Base-by-base conservation (phyloP, 2,113 vertebrate genomes). In the Ovis aries region DNA sequence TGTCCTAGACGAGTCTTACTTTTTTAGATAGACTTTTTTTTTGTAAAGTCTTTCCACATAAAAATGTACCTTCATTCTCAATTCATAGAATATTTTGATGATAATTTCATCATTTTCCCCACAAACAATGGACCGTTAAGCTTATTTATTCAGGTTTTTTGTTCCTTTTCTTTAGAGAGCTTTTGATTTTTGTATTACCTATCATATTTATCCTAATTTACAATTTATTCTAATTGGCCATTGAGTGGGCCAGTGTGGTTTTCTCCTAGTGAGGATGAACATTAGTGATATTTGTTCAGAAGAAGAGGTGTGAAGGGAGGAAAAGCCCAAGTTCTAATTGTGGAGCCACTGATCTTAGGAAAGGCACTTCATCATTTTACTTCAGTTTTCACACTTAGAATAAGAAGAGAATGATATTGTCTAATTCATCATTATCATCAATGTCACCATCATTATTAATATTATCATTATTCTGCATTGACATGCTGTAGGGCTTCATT, bases 201-300 rank as follows among this genome's bases (percentile, higher is more conserved):
- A 89, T 97, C 96, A 16, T 98, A 97, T 97, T 97, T 98, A 87
- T 96, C 93, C 93, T 98, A 98, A 98, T 98, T 98, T 95, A 94
- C 97, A 98, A 98, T 98, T 98, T 98, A 97, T 97, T 95, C 97
- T 98, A 98, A 98, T 98, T 98, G 98, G 89, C 94, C 88, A 98
- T 97, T 98, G 98, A 98, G 91, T 92, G 93, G 97, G 89, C 96
- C 86, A 43, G 90, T 87, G 11, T 77, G 71, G 91, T 88, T 97
- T 96, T 94, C 86, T 94, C 91, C 92, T 89, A 96, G 95, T 48
- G 83, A 91, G 81, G 91, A 87, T 53, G 94, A 78, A 93, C 95
- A 98, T 98, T 98, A 98, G 97, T 50, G 93, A 95, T 98, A 95
- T 93, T 98, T 98, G 98, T 98, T 98, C 77, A 31, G 74, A 93